Percentiles rank a stretch among this genome's conserved stretches.
These are phyloP conservation scores for Stegodyphus dumicola DNA, from an alignment of 1,140 invertebrate species.

Conservation along the genomic window DNA sequence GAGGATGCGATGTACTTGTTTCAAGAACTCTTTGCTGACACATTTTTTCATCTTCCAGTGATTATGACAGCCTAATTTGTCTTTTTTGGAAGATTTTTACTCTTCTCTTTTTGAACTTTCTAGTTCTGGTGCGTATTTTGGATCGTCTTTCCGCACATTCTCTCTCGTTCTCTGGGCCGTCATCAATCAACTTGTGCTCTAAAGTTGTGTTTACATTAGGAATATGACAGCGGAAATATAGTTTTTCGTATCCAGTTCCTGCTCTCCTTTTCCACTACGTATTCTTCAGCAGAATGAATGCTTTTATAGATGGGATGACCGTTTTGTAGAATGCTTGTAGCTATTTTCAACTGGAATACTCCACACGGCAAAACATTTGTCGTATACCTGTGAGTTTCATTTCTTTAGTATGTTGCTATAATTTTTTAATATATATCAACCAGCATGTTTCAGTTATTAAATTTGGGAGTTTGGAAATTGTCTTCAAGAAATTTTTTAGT, in stretches of 20 bases:
- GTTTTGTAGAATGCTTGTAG: not conserved
- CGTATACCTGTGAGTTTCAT: too few relatives aligned
- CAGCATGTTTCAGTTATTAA: too few relatives aligned
- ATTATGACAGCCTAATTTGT: conserved; percentile 23
- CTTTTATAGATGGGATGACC: too few relatives aligned
- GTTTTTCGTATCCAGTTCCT: conserved; percentile 9
- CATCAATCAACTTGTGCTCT: conserved; percentile 28
- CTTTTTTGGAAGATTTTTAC: conserved; percentile 27
- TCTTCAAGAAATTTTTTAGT: too few relatives aligned
- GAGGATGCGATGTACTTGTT: conserved; percentile 35
- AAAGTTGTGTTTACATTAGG: not conserved
- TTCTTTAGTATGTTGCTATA: too few relatives aligned
- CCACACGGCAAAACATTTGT: too few relatives aligned
- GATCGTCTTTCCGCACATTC: conserved; percentile 20
- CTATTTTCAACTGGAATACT: not conserved
- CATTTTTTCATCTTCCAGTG: conserved; percentile 3
- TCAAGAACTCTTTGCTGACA: conserved; percentile 34
- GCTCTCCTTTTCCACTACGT: not conserved
- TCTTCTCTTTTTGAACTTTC: not conserved
- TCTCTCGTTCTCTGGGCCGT: not conserved
- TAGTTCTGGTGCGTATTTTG: not conserved
- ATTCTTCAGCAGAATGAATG: not conserved
- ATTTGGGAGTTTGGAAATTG: too few relatives aligned
- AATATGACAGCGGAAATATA: not conserved
- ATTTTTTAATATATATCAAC: too few relatives aligned